A percentile compares a stretch with the other conserved stretches of the same genome.
Conservation (phyloP, 2,888 invertebrate genomes). For the Chironomus tentans region DNA sequence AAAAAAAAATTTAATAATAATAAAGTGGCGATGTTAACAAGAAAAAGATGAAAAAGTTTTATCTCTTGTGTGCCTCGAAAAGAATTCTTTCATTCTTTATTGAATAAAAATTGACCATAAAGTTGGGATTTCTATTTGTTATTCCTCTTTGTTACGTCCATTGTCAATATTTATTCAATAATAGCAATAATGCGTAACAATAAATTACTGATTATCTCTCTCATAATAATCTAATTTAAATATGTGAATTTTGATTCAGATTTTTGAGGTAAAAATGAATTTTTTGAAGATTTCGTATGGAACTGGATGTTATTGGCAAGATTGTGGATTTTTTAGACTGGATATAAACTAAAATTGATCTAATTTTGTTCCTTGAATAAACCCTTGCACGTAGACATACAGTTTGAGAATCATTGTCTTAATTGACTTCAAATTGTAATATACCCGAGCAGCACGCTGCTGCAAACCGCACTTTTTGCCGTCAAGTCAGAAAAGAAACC, state of each 20-base stretch:
- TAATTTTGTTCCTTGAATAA: no score
- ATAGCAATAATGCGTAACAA: background rate
- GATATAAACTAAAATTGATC: no score
- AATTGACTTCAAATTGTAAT: no score
- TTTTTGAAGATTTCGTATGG: no score
- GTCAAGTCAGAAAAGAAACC: no score
- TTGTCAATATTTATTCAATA: background rate
- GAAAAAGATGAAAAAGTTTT: background rate
- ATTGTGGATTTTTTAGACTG: no score
- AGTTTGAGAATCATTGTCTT: no score
- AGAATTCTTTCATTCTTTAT: background rate
- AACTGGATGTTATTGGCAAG: no score
- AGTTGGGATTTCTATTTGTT: background rate
- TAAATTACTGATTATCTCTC: background rate
- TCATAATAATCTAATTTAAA: background rate
- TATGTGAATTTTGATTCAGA: background rate
- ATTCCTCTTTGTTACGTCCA: background rate
- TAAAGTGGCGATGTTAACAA: background rate
- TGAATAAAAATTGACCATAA: background rate
- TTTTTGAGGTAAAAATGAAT: no score
- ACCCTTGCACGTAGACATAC: no score
- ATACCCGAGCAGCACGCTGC: no score
- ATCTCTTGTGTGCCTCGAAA: background rate
- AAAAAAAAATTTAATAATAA: background rate
- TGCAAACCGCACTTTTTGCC: no score